Evolutionary conservation across 2,888 invertebrate species (phyloP).

Genomic region (Thelaira solivaga): DNA sequence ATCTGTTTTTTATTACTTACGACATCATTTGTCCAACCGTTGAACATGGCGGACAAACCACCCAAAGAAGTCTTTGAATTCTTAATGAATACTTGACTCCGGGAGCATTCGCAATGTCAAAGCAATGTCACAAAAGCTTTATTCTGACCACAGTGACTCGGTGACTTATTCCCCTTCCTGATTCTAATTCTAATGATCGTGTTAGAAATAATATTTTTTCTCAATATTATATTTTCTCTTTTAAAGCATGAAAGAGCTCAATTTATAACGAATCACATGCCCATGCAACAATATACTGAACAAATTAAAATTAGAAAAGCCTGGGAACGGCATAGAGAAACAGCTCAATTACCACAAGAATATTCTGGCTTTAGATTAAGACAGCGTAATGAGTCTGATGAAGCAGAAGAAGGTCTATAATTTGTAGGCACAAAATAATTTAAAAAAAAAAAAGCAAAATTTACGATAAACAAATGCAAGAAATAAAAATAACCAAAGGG

Average conservation of each 20-base stretch:
- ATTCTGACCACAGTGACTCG: no score
- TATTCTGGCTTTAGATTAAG: slow-evolving; percentile 12
- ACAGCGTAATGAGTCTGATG: not conserved
- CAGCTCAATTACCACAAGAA: not conserved
- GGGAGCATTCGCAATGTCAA: no score
- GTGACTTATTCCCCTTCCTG: no score
- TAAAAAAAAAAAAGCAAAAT: not conserved
- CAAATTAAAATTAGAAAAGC: slow-evolving; percentile 26
- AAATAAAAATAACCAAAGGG: not conserved
- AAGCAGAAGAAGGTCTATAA: slow-evolving; percentile 53
- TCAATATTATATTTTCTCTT: not conserved
- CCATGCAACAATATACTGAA: slow-evolving; percentile 61
- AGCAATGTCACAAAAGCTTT: no score
- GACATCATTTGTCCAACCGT: no score
- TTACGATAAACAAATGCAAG: not conserved
- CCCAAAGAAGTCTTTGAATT: no score
- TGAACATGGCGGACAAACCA: no score
- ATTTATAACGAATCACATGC: slow-evolving; percentile 64
- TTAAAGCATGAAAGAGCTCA: slow-evolving; percentile 62
- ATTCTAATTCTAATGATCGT: no score
- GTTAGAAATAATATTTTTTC: not conserved
- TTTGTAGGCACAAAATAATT: not conserved
- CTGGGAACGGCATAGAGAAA: not conserved
- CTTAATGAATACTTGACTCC: no score
- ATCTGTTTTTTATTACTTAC: no score